Evolutionary conservation across 2,888 invertebrate genomes (phyloP).

Genomic region (Drosophila phalerata): DNA sequence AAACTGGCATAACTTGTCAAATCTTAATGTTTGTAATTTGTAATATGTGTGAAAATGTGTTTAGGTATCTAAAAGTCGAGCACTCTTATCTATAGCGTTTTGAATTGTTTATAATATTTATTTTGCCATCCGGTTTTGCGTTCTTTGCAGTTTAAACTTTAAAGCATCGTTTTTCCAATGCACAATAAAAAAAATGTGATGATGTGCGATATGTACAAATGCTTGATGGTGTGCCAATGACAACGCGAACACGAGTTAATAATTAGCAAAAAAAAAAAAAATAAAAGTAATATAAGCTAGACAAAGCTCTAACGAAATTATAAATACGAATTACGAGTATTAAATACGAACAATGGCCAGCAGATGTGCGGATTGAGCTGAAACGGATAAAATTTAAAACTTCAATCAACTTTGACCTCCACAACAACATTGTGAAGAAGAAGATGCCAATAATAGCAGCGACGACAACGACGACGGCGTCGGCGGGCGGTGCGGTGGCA

Average conservation of each 20-base stretch:
- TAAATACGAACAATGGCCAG: slow-evolving; percentile 39
- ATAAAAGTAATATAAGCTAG: slow-evolving; percentile 5
- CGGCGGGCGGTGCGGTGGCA: slow-evolving; percentile 47
- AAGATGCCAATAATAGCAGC: slow-evolving; percentile 79
- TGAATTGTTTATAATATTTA: not conserved
- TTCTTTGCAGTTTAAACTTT: slow-evolving; percentile 40
- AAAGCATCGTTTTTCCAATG: slow-evolving; percentile 14
- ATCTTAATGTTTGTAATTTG: not conserved
- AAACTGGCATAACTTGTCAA: no score
- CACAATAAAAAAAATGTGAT: slow-evolving; percentile 28
- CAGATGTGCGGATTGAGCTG: slow-evolving; percentile 16
- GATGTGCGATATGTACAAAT: slow-evolving; percentile 20
- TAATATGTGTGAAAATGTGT: not conserved
- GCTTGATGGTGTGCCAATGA: slow-evolving; percentile 43
- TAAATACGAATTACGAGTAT: slow-evolving; percentile 11
- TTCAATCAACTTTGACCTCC: slow-evolving; percentile 27
- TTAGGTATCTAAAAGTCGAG: not conserved
- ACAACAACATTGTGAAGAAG: slow-evolving; percentile 27
- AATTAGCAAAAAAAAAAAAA: slow-evolving; percentile 36
- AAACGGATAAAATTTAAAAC: slow-evolving; percentile 21
- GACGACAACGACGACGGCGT: slow-evolving; percentile 56
- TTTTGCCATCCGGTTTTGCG: slow-evolving; percentile 19
- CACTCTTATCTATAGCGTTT: not conserved
- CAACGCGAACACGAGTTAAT: slow-evolving; percentile 42
- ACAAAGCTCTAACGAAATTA: slow-evolving; percentile 28